These are phyloP conservation scores for Spondyliosoma cantharus DNA, from an alignment of 2,797 vertebrate genomes.

Conservation along the genomic window DNA sequence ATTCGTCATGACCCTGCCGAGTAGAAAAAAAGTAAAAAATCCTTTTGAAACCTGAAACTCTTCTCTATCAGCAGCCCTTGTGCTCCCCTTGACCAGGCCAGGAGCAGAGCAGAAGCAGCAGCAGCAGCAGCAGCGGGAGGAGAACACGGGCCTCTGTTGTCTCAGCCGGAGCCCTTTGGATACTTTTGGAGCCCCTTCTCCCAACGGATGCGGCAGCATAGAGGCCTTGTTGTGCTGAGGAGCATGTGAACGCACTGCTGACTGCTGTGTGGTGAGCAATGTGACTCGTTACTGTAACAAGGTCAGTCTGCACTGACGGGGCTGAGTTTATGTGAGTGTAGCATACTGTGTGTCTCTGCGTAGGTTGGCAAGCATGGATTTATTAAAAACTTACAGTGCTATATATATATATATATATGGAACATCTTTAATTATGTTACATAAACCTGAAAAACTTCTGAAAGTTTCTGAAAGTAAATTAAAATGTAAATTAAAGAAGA, in stretches of 20 bases:
- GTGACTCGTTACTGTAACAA: slow-evolving; percentile 76
- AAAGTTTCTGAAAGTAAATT: no score
- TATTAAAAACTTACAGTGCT: background rate
- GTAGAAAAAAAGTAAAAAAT: slow-evolving; percentile 25
- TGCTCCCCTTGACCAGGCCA: slow-evolving; percentile 57
- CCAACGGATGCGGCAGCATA: slow-evolving; percentile 68
- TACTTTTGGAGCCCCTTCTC: slow-evolving; percentile 71
- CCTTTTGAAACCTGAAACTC: slow-evolving; percentile 78
- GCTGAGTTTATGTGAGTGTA: slow-evolving; percentile 12
- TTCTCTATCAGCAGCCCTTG: slow-evolving; percentile 69
- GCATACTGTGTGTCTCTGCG: background rate
- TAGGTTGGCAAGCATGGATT: background rate
- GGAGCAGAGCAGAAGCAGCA: slow-evolving; percentile 56
- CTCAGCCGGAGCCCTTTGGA: slow-evolving; percentile 74
- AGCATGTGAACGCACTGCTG: slow-evolving; percentile 84
- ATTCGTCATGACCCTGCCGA: slow-evolving; percentile 63
- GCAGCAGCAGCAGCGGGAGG: slow-evolving; percentile 50
- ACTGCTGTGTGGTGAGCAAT: slow-evolving; percentile 74
- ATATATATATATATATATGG: no score
- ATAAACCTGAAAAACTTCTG: no score
- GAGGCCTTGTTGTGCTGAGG: slow-evolving; percentile 75
- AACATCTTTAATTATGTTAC: no score
- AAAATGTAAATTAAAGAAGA: no score
- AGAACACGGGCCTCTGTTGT: slow-evolving; percentile 80
- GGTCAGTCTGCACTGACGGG: slow-evolving; percentile 37